Base-by-base conservation (phyloP, 2,113 vertebrate species). In the Proteles cristata region DNA sequence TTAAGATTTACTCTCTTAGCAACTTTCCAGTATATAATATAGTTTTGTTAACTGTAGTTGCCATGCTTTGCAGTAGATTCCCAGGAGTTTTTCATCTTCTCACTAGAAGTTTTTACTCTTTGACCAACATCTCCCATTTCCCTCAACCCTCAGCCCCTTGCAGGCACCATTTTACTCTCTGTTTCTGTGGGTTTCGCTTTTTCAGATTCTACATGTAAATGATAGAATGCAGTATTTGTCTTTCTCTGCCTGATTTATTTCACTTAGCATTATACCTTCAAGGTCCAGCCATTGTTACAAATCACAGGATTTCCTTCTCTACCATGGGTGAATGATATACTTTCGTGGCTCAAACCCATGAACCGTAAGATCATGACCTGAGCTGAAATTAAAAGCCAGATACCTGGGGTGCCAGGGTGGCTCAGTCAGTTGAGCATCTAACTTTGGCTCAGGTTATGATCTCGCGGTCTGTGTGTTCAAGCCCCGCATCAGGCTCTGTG, bases 231-330 rank as follows among this genome's bases (percentile, higher is more conserved):
- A 81, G 76, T 74, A 63, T 74, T 94, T 82, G n/a, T 76, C 28
- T 66, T 90, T 83, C 58, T 77, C 35, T 83, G 53, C 68, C 61
- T 83, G 53, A 65, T 66, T n/a, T 82, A 94, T 33, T 89, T 74
- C 45, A 83, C 11, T 76, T 76, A 76, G 35, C 35, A 25, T 84
- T 58, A 45, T 84, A 11, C 48, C 35, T 68, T 94, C 17, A 28
- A 17, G 25, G 21, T 88, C 33, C 66, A 65, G 50, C n/a, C 25
- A 73, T 63, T 88, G 53, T 73, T 2, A 0, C 16, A 94, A 73
- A 53, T 82, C 33, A 4, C 85, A 94, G 35, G 55, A 65, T n/a
- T 82, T 82, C 68, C 58, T 92, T 92, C 43, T 93, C 82, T 81
- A n/a, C 69, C 31, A 39, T n/a, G 10, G 19, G 12, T n/a, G 77